Evolutionary conservation across 2,888 invertebrate genomes (phyloP).

Genomic region (Vandiemenella viatica): DNA sequence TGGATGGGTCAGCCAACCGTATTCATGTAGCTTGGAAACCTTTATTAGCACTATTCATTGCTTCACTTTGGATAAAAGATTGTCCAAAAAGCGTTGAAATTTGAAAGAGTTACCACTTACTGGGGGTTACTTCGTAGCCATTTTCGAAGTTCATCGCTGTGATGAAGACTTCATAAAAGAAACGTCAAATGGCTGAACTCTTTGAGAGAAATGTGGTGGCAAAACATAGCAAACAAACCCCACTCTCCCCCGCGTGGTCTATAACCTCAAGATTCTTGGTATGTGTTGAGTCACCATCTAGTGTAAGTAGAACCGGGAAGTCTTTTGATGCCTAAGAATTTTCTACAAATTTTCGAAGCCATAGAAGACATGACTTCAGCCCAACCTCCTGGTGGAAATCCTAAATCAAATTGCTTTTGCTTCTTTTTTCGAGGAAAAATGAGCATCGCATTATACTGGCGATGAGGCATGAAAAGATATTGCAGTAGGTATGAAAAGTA

Average conservation of each 20-base stretch:
- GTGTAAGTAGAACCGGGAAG: slow-evolving; percentile 1
- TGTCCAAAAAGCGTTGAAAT: no score
- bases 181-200: slow-evolving; percentile 1
- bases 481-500: no score
- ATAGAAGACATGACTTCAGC: neutral
- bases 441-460: neutral
- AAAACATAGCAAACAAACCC: neutral
- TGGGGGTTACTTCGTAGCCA: slow-evolving; percentile 2
- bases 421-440: neutral
- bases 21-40: slow-evolving; percentile 1
- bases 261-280: neutral
- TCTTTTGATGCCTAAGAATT: neutral
- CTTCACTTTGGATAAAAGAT: neutral
- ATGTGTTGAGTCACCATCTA: neutral
- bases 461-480: no score
- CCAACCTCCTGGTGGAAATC: slow-evolving; percentile 1
- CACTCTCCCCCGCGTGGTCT: neutral
- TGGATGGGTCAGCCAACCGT: neutral
- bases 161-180: slow-evolving; percentile 1
- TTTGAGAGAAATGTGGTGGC: slow-evolving; percentile 2
- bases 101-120: neutral
- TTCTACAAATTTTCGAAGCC: neutral
- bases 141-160: neutral
- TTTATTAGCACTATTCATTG: slow-evolving; percentile 3
- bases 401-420: neutral